Evolutionary conservation across 2,113 vertebrate genomes (phyloP).

Genomic region (Todiramphus saurophagus): DNA sequence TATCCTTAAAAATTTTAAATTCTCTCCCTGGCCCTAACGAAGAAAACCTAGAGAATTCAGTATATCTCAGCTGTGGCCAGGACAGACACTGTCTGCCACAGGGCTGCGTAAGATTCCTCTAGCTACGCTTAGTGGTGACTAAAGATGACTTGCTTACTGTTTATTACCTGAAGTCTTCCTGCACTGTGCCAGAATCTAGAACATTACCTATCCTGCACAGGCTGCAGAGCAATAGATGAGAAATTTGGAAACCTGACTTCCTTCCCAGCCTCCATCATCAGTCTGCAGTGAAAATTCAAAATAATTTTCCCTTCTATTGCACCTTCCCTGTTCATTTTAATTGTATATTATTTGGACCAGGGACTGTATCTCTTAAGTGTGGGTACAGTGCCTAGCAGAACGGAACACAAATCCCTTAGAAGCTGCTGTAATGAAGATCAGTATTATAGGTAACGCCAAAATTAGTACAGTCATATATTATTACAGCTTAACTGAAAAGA

Average conservation of each 20-base stretch:
- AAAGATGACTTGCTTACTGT: not conserved
- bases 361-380: not conserved
- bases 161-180: not conserved
- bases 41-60: not conserved
- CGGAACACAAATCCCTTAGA: accelerated
- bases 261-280: not conserved
- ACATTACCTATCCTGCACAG: not conserved
- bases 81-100: not conserved
- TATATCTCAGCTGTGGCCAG: not conserved
- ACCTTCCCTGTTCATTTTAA: not conserved
- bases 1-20: not conserved
- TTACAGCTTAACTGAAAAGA: not conserved
- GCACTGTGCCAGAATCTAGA: not conserved
- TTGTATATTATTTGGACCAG: not conserved
- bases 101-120: not conserved
- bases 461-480: not conserved
- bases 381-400: not conserved
- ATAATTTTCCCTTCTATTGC: not conserved
- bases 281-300: not conserved
- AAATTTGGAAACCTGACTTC: not conserved
- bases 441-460: not conserved
- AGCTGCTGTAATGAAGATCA: not conserved
- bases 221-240: not conserved
- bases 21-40: not conserved
- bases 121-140: not conserved